These are phyloP conservation scores for Harlomillsia oculata DNA, from an alignment of 1,140 invertebrate genomes.

Conservation along the genomic window DNA sequence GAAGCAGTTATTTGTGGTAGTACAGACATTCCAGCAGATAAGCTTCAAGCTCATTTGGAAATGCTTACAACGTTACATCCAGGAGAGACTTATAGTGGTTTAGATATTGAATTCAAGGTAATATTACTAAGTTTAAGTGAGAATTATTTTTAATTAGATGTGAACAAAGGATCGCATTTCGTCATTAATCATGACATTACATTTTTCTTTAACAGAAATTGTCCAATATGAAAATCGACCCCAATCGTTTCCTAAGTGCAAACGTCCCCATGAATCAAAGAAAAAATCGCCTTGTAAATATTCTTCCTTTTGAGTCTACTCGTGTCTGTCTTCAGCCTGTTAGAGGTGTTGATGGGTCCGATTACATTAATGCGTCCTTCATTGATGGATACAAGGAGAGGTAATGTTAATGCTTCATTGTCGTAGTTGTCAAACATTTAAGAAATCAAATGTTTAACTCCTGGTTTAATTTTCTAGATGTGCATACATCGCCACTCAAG, in stretches of 20 bases:
- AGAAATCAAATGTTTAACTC: not conserved
- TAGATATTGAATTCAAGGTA: constrained; percentile 96
- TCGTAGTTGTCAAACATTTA: not conserved
- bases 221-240: constrained; percentile 87
- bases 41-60: constrained; percentile 69
- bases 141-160: not conserved
- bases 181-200: constrained; percentile 7
- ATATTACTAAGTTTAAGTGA: not conserved
- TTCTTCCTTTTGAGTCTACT: constrained; percentile 87
- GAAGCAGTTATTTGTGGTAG: constrained; percentile 92
- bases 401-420: too few relatives aligned
- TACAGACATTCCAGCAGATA: constrained; percentile 76
- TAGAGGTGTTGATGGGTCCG: constrained; percentile 84
- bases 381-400: constrained; percentile 72
- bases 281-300: constrained; percentile 82
- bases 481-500: constrained; percentile 97
- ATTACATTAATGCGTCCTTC: constrained; percentile 98
- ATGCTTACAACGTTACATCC: constrained; percentile 39
- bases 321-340: constrained; percentile 87
- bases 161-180: not conserved
- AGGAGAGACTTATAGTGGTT: constrained; percentile 81
- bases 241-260: constrained; percentile 86
- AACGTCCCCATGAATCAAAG: constrained; percentile 94
- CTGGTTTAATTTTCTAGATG: constrained; percentile 10
- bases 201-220: constrained; percentile 55